phyloP scores from a whole-genome alignment of 2,113 vertebrate genomes.

The Eupsittula cactorum region DNA sequence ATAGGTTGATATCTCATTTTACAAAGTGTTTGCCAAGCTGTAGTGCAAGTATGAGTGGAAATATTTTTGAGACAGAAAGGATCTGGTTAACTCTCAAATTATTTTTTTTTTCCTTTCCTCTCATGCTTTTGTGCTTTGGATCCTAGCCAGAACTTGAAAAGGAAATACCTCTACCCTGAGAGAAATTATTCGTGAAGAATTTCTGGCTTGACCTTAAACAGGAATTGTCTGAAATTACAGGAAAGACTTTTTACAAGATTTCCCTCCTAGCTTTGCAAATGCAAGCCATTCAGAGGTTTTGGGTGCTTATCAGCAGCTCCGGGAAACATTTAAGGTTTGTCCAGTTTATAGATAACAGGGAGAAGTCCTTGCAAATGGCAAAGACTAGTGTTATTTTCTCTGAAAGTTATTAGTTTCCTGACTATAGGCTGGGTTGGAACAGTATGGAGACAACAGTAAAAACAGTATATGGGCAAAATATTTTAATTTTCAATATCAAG shows the following conservation, averaged over 20 bases:
- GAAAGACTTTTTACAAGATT: conserved; percentile 58
- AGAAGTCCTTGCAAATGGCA: not conserved
- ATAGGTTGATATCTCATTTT: not conserved
- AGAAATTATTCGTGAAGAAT: conserved; percentile 62
- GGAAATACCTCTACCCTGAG: conserved; percentile 59
- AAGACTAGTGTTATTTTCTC: conserved; percentile 20
- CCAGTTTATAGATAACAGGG: not conserved
- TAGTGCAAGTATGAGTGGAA: not conserved
- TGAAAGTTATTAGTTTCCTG: conserved; percentile 14
- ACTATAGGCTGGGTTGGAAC: not conserved
- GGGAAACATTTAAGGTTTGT: conserved; percentile 15
- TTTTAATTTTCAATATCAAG: not conserved
- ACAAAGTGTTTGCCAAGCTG: not conserved
- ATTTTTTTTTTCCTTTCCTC: not conserved
- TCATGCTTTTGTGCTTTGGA: conserved; percentile 4
- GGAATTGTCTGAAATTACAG: conserved; percentile 67
- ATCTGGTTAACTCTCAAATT: conserved; percentile 30
- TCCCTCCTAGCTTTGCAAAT: conserved; percentile 41
- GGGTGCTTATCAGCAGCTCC: conserved; percentile 44
- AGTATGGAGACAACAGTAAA: not conserved
- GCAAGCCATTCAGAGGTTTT: conserved; percentile 32
- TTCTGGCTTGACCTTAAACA: conserved; percentile 67
- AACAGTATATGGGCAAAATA: not conserved
- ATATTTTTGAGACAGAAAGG: not conserved
- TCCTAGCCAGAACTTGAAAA: conserved; percentile 39